A percentile compares a stretch with the other conserved stretches of the same genome.
These are phyloP conservation scores for Eclectus roratus DNA, from an alignment of 2,113 vertebrate species.

Conservation along the genomic window DNA sequence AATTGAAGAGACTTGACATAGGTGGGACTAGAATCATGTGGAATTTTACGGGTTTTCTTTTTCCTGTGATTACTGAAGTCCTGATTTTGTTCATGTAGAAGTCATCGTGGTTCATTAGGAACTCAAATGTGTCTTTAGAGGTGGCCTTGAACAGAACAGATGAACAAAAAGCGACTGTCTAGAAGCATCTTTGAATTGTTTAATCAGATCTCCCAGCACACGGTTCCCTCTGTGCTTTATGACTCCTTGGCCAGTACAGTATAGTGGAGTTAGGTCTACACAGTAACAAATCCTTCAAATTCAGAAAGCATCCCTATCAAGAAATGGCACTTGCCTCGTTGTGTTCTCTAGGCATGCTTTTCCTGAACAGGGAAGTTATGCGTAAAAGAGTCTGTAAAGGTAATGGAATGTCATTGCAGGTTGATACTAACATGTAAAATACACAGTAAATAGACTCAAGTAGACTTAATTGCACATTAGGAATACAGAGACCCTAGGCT, in stretches of 20 bases:
- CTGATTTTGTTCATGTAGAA: not conserved
- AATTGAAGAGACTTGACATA: not conserved
- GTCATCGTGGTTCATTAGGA: not conserved
- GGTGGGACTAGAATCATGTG: not conserved
- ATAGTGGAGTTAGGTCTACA: not conserved
- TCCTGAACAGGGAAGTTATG: not conserved
- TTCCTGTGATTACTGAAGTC: not conserved
- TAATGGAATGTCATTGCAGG: not conserved
- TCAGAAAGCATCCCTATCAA: not conserved
- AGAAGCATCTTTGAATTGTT: not conserved
- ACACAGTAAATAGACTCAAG: not conserved
- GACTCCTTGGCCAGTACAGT: not conserved
- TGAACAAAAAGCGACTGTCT: not conserved
- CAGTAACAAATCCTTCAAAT: not conserved
- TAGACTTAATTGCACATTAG: not conserved
- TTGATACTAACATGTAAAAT: not conserved
- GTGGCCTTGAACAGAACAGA: not conserved
- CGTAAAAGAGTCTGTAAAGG: not conserved
- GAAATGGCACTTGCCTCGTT: not conserved
- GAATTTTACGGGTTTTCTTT: not conserved
- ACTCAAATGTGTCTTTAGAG: not conserved
- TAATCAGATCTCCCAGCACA: not conserved
- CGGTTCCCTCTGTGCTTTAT: not conserved
- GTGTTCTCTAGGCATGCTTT: not conserved
- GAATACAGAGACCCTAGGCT: not conserved